phyloP scores from a whole-genome alignment of 2,888 invertebrate species.

The Dolichomitus sp. region DNA sequence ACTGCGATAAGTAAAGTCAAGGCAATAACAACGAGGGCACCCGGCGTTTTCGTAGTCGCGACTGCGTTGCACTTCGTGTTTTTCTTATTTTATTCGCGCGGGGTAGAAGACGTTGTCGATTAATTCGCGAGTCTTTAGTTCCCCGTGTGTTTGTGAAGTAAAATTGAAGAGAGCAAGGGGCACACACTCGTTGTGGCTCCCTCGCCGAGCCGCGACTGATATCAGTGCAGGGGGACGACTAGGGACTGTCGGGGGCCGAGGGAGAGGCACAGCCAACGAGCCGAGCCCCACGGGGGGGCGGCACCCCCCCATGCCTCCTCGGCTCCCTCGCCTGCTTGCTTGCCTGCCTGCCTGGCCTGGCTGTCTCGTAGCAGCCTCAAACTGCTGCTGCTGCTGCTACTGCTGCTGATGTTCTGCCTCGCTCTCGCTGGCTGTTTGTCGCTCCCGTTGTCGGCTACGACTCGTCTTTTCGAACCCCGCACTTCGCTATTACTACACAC shows the following conservation, averaged over 20 bases:
- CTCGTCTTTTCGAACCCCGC: constrained; percentile 69
- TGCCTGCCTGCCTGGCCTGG: constrained; percentile 66
- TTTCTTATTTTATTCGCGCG: neutral
- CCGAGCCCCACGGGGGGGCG: constrained; percentile 83
- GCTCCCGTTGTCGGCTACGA: constrained; percentile 57
- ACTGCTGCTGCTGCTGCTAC: neutral
- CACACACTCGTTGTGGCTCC: constrained; percentile 78
- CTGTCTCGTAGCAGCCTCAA: constrained; percentile 60
- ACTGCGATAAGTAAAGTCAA: neutral
- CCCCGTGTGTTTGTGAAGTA: constrained; percentile 5
- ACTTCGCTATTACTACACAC: constrained; percentile 54
- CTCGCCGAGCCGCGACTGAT: constrained; percentile 84
- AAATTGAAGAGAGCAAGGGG: constrained; percentile 64
- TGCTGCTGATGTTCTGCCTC: constrained; percentile 52
- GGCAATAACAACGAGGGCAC: constrained; percentile 2
- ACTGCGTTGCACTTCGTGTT: neutral
- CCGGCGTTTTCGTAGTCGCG: constrained; percentile 1
- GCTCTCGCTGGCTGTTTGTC: constrained; percentile 65
- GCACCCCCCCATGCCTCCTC: constrained; percentile 73
- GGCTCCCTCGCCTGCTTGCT: constrained; percentile 76
- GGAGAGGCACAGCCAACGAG: constrained; percentile 74
- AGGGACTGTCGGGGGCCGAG: constrained; percentile 78
- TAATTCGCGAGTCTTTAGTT: neutral
- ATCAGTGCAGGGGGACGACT: constrained; percentile 84
- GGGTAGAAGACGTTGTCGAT: neutral